Conservation (phyloP, 2,113 vertebrate species). For the Sinocyclocheilus maitianheensis region DNA sequence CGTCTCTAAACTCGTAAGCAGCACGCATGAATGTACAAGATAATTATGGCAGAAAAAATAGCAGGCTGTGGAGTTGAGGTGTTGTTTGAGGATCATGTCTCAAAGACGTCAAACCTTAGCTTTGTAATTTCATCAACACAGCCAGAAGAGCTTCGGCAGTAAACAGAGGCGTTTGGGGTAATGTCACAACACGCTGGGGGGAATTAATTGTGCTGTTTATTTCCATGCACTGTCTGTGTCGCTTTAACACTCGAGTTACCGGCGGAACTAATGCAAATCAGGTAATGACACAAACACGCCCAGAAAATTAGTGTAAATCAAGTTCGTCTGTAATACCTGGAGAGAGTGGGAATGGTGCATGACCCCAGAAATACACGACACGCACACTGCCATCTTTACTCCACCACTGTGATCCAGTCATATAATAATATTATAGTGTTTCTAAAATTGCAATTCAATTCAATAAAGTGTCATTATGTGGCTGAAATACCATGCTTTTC, state of each 20-base stretch:
- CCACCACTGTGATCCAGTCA: background rate
- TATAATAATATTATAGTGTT: background rate
- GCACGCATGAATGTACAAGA: background rate
- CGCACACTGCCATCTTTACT: background rate
- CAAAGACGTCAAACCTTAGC: background rate
- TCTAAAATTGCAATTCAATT: background rate
- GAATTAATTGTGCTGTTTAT: background rate
- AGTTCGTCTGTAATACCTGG: background rate
- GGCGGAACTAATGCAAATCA: background rate
- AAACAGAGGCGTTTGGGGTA: background rate
- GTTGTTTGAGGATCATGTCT: slow-evolving; percentile 6
- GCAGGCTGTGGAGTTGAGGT: background rate
- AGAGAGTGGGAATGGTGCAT: background rate
- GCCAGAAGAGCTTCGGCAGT: background rate
- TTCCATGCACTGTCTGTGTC: background rate
- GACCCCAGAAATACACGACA: background rate
- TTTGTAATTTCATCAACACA: slow-evolving; percentile 4
- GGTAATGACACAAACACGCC: slow-evolving; percentile 14
- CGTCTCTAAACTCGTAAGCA: background rate
- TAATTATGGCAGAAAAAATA: slow-evolving; percentile 13
- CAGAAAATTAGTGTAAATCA: slow-evolving; percentile 8
- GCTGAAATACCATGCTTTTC: background rate
- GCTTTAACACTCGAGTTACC: background rate
- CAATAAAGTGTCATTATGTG: background rate
- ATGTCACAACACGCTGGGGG: background rate